A percentile compares a stretch with the other conserved stretches of the same genome.
phyloP scores from a whole-genome alignment of 1,140 invertebrate genomes.

The Atta texana region DNA sequence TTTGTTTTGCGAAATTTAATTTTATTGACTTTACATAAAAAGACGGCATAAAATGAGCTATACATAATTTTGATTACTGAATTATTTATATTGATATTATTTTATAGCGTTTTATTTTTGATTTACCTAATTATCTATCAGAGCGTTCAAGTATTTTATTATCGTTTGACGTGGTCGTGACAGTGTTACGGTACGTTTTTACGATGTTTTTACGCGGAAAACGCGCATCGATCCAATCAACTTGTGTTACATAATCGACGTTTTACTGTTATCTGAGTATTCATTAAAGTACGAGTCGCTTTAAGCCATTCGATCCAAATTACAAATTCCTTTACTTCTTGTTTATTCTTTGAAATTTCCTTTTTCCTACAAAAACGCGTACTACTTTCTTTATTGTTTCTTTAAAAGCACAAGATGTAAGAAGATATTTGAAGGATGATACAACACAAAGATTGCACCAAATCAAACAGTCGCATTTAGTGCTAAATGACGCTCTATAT shows the following conservation, averaged over 20 bases:
- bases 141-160: conserved; percentile 28
- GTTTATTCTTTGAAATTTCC: not conserved
- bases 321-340: not conserved
- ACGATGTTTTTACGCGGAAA: not conserved
- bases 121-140: not conserved
- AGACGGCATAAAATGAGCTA: not conserved
- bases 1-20: not conserved
- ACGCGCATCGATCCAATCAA: conserved; percentile 27
- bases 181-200: conserved; percentile 6
- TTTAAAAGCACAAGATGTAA: not conserved
- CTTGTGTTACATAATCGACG: conserved; percentile 11
- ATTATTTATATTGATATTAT: conserved; percentile 12
- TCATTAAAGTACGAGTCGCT: conserved; percentile 1
- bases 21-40: not conserved
- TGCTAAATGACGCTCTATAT: not conserved
- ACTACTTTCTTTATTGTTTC: not conserved
- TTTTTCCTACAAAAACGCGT: not conserved
- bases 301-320: not conserved
- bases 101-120: conserved; percentile 21
- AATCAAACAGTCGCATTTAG: conserved; percentile 4
- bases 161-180: conserved; percentile 1
- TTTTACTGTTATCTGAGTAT: not conserved
- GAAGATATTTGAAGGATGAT: not conserved
- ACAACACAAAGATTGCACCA: not conserved
- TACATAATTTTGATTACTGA: not conserved